Base-by-base conservation (phyloP, 2,113 vertebrate genomes). In the Nothoprocta pentlandii region DNA sequence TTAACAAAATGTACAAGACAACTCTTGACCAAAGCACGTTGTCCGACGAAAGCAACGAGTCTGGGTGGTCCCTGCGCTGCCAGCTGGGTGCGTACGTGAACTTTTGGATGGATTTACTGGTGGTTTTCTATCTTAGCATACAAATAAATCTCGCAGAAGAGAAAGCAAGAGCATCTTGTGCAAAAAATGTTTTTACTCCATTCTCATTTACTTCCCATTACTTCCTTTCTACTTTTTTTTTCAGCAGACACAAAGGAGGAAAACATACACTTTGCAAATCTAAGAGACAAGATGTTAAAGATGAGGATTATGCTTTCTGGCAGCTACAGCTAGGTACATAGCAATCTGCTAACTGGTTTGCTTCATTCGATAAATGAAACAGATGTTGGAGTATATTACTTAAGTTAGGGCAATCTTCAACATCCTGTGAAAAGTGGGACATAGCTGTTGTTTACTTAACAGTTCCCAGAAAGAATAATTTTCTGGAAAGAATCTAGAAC, bases 1-100 rank as follows among this genome's bases (percentile, higher is more conserved):
- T 93, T 59, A 39, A 77, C 69, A 91, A 36, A 26, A 69, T 25
- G 0, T 15, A 47, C 58, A 30, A 77, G 73, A 81, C 90, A 92
- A 90, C 25, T 30, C 34, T 94, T 1, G 0, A 96, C 79, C 85
- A 82, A 90, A 77, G 66, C 66, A 41, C 13, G 69, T 54, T 75
- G 87, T 85, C 85, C 36, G 39, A 95, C 87, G 88, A 95, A 90
- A 92, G 90, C 16, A 75, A 84, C 2, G 5, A 81, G 16, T 39
- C 47, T 90, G 93, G 95, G 96, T 95, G 95, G 95, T 95, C 96
- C 75, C 82, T 71, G 51, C n/a, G 0, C 15, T 92, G 93, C 89
- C 67, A 96, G 71, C 61, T 92, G 92, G 81, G 94, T 81, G 83
- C 88, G 53, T 85, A 63, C 8, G 0, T 56, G 59, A 89, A 80